These are phyloP conservation scores for Ellobium chinense DNA, from an alignment of 2,888 invertebrate species.

Conservation along the genomic window DNA sequence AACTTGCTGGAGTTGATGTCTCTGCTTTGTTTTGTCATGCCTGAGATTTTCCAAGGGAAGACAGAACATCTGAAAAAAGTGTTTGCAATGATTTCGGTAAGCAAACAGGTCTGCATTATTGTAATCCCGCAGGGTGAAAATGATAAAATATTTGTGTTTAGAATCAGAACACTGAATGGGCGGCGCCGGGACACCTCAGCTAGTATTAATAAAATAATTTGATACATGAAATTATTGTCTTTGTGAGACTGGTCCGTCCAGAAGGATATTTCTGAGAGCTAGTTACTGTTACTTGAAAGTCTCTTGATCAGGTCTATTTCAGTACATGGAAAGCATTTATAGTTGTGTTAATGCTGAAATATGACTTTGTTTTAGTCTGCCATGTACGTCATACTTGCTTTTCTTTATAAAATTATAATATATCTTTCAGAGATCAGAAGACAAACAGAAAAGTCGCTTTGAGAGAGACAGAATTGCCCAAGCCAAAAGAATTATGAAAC, in stretches of 20 bases:
- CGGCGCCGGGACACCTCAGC: too few relatives aligned
- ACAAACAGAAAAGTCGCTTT: constrained; percentile 83
- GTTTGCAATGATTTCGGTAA: constrained; percentile 83
- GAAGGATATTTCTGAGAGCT: too few relatives aligned
- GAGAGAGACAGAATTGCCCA: constrained; percentile 93
- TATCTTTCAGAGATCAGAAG: constrained; percentile 57
- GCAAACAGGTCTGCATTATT: too few relatives aligned
- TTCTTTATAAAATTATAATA: background rate
- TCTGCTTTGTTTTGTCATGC: constrained; percentile 96
- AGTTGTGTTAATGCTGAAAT: background rate
- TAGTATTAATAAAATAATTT: too few relatives aligned
- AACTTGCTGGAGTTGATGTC: constrained; percentile 97
- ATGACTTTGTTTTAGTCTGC: background rate
- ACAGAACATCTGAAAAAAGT: constrained; percentile 91
- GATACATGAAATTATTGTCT: too few relatives aligned
- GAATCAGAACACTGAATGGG: too few relatives aligned
- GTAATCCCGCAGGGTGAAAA: too few relatives aligned
- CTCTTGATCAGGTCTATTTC: background rate
- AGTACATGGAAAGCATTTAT: too few relatives aligned
- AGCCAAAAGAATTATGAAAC: constrained; percentile 97
- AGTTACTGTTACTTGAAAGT: too few relatives aligned
- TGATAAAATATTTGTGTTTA: too few relatives aligned
- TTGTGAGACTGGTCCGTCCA: too few relatives aligned
- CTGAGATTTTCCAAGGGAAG: constrained; percentile 93
- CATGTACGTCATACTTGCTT: background rate